Conservation (phyloP, 1,140 invertebrate species). For the Lucilia sericata region DNA sequence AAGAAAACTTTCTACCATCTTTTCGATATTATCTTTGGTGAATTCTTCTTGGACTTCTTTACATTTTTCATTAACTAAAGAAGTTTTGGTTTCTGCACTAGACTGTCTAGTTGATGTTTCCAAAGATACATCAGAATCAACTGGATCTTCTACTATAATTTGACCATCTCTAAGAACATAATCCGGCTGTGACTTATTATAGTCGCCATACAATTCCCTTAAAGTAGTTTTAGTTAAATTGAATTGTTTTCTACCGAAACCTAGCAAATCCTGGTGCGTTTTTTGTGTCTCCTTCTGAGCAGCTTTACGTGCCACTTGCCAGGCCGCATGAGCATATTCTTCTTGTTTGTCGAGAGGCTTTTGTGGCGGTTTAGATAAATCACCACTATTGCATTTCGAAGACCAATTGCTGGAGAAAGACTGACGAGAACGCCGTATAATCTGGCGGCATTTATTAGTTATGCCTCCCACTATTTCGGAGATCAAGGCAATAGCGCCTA, state of each 20-base stretch:
- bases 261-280: conserved; percentile 50
- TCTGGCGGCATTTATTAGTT: conserved; percentile 70
- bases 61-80: not conserved
- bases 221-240: conserved; percentile 62
- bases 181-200: conserved; percentile 45
- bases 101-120: conserved; percentile 39
- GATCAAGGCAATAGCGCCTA: conserved; percentile 71
- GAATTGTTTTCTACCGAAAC: conserved; percentile 60
- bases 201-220: conserved; percentile 58
- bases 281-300: conserved; percentile 52
- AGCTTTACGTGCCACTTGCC: conserved; percentile 52
- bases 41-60: not conserved
- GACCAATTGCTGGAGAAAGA: conserved; percentile 57
- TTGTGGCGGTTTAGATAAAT: not conserved
- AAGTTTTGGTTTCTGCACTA: not conserved
- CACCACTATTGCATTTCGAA: conserved; percentile 53
- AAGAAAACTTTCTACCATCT: conserved; percentile 7
- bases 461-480: conserved; percentile 77
- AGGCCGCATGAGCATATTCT: conserved; percentile 45
- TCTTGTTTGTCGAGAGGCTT: not conserved
- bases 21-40: not conserved
- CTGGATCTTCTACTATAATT: conserved; percentile 44
- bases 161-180: conserved; percentile 46
- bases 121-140: not conserved
- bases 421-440: conserved; percentile 58